A percentile compares a stretch with the other conserved stretches of the same genome.
Evolutionary conservation across 2,888 invertebrate species (phyloP).

Genomic region (Sinelater perroti): DNA sequence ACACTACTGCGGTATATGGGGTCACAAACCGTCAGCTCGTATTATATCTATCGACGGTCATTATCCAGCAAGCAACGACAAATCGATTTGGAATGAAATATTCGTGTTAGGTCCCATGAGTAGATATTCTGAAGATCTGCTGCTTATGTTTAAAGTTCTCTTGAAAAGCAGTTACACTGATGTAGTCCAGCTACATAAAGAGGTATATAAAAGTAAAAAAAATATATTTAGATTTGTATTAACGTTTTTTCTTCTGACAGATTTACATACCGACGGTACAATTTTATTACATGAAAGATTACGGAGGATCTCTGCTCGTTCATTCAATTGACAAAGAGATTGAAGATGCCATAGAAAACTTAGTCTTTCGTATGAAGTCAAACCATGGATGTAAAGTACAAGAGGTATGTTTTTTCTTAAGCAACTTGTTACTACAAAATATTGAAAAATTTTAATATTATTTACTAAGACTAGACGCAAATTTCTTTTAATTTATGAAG

Average conservation of each 20-base stretch:
- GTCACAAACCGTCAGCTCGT: slow-evolving; percentile 85
- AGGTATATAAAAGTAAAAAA: slow-evolving; percentile 4
- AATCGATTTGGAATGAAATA: slow-evolving; percentile 71
- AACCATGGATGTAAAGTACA: slow-evolving; percentile 65
- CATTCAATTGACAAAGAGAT: slow-evolving; percentile 69
- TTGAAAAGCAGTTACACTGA: slow-evolving; percentile 59
- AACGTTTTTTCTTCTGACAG: slow-evolving; percentile 58
- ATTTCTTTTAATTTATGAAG: background rate
- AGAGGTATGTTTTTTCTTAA: slow-evolving; percentile 59
- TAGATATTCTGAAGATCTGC: slow-evolving; percentile 85
- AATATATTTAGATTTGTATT: background rate
- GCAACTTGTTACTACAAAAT: background rate
- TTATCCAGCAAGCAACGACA: slow-evolving; percentile 69
- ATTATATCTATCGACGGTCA: slow-evolving; percentile 74
- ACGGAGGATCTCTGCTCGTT: slow-evolving; percentile 72
- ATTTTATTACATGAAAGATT: slow-evolving; percentile 83
- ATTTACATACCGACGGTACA: slow-evolving; percentile 70
- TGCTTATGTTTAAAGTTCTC: slow-evolving; percentile 73
- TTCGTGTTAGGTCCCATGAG: slow-evolving; percentile 88
- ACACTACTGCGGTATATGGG: slow-evolving; percentile 90
- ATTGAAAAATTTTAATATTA: background rate
- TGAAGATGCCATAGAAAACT: slow-evolving; percentile 65
- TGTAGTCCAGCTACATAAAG: background rate
- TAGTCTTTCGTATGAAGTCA: slow-evolving; percentile 63
- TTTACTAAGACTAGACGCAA: background rate